phyloP scores from a whole-genome alignment of 1,140 invertebrate species.

The Aphis craccivora region DNA sequence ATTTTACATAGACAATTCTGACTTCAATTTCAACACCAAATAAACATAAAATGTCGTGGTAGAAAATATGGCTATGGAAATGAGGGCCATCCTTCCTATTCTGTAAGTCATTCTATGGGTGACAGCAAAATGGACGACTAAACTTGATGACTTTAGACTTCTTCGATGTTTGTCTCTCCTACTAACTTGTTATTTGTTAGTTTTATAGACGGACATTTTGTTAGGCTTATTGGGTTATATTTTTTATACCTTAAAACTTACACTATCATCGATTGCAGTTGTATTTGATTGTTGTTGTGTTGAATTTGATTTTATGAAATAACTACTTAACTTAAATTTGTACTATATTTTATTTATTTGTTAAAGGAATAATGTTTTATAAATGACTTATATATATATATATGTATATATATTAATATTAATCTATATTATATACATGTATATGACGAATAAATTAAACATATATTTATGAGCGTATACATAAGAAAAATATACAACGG shows the following conservation, averaged over 20 bases:
- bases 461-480: neutral
- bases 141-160: conserved; percentile 54
- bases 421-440: neutral
- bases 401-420: neutral
- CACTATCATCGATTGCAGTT: conserved; percentile 23
- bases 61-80: conserved; percentile 55
- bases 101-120: neutral
- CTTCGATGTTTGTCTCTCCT: conserved; percentile 13
- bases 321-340: neutral
- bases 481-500: no score
- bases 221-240: conserved; percentile 36
- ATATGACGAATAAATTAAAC: neutral
- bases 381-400: neutral
- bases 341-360: neutral
- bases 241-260: conserved; percentile 21
- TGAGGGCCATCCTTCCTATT: conserved; percentile 35
- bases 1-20: conserved; percentile 1
- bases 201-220: conserved; percentile 43
- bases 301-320: neutral
- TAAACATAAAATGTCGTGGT: conserved; percentile 31
- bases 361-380: neutral
- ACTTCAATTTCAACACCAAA: conserved; percentile 25
- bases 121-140: conserved; percentile 52
- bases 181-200: conserved; percentile 39
- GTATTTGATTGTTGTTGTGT: neutral